Base-by-base conservation (phyloP, 2,888 invertebrate species). In the Schizaphis graminum region DNA sequence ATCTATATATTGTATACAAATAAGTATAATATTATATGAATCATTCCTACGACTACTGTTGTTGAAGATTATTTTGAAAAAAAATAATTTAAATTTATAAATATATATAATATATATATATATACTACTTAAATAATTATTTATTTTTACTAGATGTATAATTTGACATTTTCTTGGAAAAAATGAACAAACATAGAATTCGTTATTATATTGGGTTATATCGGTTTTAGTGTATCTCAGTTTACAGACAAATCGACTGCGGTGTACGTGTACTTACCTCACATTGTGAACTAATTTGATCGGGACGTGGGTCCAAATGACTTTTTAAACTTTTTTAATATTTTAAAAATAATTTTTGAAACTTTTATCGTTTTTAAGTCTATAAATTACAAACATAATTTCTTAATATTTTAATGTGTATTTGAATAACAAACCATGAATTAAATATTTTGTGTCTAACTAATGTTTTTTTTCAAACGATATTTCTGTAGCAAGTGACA, bases 111-210 rank as follows among this genome's bases (percentile, higher is more conserved):
- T 11, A 41, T 3, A 44, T 44, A 3, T 44, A 44, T 44, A 44
- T 44, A 44, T 44, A 44, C 41, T 61, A 61, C 61, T n/a, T 67
- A 2, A n/a, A 4, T 53, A 67, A 67, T 67, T 35, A n/a, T 35
- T 35, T 67, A 67, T 35, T 67, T 77, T 35, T 3, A 77, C 8
- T 77, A 67, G 16, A 0, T 35, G 35, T 77, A 77, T 35, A 77
- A 35, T 7, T 21, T 16, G 2, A 77, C 35, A 35, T 35, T 4
- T 16, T 10, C 2, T 0, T 5, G 8, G 3, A n/a, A 35, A 35
- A 77, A 35, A 77, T 77, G 1, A 67, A 67, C 3, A n/a, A 67
- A 67, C 67, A n/a, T 67, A 67, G n/a, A 67, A n/a, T n/a, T 4
- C 67, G n/a, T 8, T 28, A 11, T 11, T 67, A 67, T 13, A 67